Percentiles rank a stretch among this genome's conserved stretches.
Evolutionary conservation across 2,797 vertebrate genomes (phyloP).

Genomic region (Malurus leucopterus): DNA sequence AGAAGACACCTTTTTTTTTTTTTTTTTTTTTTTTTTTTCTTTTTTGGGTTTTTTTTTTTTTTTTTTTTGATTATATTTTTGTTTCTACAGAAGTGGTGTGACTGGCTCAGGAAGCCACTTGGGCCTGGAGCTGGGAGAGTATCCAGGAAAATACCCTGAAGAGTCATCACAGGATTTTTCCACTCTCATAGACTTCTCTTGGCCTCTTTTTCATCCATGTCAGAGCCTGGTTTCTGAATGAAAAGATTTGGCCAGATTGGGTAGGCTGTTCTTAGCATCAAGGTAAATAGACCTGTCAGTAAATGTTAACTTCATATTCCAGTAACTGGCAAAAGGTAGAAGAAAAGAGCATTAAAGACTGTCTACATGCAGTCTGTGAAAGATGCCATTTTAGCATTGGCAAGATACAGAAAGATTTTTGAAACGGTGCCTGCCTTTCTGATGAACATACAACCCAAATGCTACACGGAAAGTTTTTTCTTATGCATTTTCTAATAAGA

Average conservation of each 20-base stretch:
- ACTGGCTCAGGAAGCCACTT: neutral
- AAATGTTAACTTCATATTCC: neutral
- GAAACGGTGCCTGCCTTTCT: neutral
- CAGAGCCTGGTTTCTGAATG: neutral
- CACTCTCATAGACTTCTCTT: neutral
- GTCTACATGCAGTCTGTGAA: neutral
- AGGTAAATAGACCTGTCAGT: neutral
- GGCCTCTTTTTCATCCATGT: neutral
- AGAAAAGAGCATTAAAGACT: neutral
- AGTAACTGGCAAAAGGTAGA: neutral
- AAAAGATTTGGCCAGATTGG: neutral
- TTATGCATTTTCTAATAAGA: neutral
- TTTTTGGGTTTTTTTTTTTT: neutral
- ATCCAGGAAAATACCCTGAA: neutral
- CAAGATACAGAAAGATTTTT: neutral
- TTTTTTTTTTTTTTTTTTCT: too few species aligned
- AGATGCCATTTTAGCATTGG: neutral
- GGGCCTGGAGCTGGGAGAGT: neutral
- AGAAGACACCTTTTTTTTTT: neutral
- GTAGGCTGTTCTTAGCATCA: neutral
- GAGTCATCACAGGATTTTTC: neutral
- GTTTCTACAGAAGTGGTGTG: neutral
- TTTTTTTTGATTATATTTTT: neutral
- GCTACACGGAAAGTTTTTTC: neutral
- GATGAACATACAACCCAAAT: neutral